Evolutionary conservation across 1,140 invertebrate genomes (phyloP).

Genomic region (Anastrepha obliqua): DNA sequence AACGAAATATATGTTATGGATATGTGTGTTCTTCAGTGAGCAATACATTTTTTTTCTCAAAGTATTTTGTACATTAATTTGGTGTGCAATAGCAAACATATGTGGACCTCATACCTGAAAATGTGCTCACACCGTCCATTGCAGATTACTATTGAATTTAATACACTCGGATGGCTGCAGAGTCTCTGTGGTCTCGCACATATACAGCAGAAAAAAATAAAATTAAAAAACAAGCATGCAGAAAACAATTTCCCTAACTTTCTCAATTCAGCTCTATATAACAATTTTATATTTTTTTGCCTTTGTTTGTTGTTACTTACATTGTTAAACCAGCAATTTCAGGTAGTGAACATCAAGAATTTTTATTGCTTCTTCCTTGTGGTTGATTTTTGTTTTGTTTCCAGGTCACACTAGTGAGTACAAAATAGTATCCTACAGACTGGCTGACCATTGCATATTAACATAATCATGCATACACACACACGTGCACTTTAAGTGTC

Average conservation of each 20-base stretch:
- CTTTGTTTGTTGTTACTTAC: neutral
- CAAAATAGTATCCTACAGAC: no score
- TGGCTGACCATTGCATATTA: no score
- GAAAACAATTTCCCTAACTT: neutral
- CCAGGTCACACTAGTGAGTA: no score
- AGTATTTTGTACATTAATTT: no score
- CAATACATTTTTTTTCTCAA: no score
- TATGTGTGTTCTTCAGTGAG: no score
- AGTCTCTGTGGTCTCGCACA: neutral
- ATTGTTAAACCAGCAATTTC: conserved; percentile 1
- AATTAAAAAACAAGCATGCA: neutral
- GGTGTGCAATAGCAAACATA: no score
- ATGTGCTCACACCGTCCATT: neutral
- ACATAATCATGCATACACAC: neutral
- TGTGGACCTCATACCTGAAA: neutral
- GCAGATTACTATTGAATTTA: neutral
- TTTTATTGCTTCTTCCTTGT: neutral
- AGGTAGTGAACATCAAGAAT: neutral
- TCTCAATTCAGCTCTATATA: neutral
- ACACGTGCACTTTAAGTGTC: no score
- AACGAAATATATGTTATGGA: no score
- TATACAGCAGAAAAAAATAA: neutral
- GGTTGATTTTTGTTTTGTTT: no score
- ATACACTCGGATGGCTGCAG: neutral
- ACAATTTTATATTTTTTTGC: neutral